Evolutionary conservation across 2,113 vertebrate genomes (phyloP).

Genomic region (Macquaria australasica): DNA sequence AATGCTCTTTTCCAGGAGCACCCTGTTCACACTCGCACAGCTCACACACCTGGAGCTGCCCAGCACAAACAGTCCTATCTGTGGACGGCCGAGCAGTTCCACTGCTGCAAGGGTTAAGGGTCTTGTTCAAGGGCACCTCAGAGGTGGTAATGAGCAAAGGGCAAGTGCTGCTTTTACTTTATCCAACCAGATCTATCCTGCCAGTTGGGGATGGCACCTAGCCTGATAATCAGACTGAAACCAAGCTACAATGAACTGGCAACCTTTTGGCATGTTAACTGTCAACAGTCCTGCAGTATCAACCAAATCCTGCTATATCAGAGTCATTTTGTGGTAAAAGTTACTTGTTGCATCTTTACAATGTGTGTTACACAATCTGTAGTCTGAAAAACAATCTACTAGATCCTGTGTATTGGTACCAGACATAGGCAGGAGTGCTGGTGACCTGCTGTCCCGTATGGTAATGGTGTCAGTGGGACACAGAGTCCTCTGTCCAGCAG

Average conservation of each 20-base stretch:
- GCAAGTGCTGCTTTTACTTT: background rate
- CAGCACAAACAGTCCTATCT: background rate
- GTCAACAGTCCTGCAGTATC: background rate
- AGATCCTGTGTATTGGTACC: constrained; percentile 23
- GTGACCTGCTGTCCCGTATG: constrained; percentile 66
- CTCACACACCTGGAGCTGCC: background rate
- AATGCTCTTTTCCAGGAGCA: background rate
- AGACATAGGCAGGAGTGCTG: constrained; percentile 28
- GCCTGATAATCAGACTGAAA: background rate
- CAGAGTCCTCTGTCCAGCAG: constrained; percentile 69
- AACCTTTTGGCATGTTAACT: too few species aligned
- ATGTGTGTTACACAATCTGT: constrained; percentile 19
- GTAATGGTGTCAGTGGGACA: constrained; percentile 70
- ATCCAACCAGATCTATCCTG: background rate
- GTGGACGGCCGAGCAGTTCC: background rate
- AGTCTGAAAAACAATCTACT: background rate
- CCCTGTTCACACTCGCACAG: background rate
- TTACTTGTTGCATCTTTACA: background rate
- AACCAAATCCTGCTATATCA: background rate
- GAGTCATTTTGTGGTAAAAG: background rate
- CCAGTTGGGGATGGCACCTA: background rate
- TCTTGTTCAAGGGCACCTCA: background rate
- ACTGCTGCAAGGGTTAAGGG: background rate
- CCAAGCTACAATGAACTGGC: too few species aligned
- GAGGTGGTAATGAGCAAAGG: background rate